Evolutionary conservation across 2,113 vertebrate species (phyloP).

Genomic region (Dendropsophus ebraccatus): DNA sequence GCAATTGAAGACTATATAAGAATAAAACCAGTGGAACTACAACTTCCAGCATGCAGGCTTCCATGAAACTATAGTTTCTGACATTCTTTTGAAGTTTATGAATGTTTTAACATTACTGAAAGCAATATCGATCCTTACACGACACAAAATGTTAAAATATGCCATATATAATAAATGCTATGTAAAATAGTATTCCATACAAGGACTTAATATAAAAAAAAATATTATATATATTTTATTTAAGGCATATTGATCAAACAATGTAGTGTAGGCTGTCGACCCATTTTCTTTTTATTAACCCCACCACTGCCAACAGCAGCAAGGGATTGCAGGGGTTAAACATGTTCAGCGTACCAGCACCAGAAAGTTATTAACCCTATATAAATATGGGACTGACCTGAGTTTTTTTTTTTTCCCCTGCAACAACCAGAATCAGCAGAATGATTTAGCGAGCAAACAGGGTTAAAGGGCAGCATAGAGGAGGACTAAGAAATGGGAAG

Average conservation of each 20-base stretch:
- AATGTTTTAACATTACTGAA: no score
- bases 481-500: not conserved
- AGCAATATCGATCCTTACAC: not conserved
- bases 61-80: no score
- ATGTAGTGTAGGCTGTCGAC: not conserved
- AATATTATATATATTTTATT: no score
- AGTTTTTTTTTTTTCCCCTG: not conserved
- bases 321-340: not conserved
- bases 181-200: not conserved
- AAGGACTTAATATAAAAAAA: no score
- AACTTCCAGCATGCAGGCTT: not conserved
- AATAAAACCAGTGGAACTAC: not conserved
- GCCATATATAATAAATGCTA: not conserved
- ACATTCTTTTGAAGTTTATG: no score
- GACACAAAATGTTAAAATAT: not conserved
- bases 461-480: not conserved
- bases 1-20: no score
- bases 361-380: not conserved
- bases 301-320: not conserved
- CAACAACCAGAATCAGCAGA: not conserved
- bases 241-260: no score
- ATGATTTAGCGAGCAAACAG: not conserved
- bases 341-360: not conserved
- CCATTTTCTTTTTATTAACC: not conserved
- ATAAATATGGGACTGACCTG: not conserved